These are phyloP conservation scores for Desmodus rotundus DNA, from an alignment of 2,113 vertebrate genomes.

Conservation along the genomic window DNA sequence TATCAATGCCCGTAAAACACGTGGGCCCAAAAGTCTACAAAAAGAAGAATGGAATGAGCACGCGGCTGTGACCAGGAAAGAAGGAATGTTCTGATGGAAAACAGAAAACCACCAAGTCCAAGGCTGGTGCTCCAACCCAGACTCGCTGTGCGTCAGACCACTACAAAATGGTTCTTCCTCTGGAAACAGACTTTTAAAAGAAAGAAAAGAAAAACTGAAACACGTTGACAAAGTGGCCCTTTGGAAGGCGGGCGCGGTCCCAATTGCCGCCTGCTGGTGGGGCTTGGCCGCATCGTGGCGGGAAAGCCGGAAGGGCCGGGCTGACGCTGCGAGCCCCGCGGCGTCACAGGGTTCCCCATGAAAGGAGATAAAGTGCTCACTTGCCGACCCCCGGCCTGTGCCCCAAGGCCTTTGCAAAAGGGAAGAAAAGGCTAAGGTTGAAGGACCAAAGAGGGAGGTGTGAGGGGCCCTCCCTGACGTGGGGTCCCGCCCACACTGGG, in stretches of 20 bases:
- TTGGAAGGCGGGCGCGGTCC: not conserved
- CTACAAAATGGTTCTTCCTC: conserved; percentile 53
- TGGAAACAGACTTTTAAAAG: conserved; percentile 51
- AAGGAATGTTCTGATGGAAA: conserved; percentile 80
- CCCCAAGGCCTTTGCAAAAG: conserved; percentile 43
- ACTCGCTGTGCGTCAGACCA: conserved; percentile 32
- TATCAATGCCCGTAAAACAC: conserved; percentile 83
- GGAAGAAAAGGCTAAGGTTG: conserved; percentile 31
- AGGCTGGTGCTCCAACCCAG: conserved; percentile 59
- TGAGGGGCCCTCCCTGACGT: not conserved
- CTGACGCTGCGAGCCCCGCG: not conserved
- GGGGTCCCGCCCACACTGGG: not conserved
- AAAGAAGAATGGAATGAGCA: conserved; percentile 85
- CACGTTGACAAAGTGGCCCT: conserved; percentile 20
- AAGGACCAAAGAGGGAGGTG: not conserved
- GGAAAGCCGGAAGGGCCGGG: not conserved
- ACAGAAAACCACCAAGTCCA: conserved; percentile 38
- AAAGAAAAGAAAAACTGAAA: conserved; percentile 45
- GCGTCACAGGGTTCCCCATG: not conserved
- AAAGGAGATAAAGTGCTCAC: conserved; percentile 65
- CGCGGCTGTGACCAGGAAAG: conserved; percentile 75
- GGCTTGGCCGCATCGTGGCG: conserved; percentile 18
- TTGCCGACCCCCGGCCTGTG: not conserved
- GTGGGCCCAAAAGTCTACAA: conserved; percentile 83
- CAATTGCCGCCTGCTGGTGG: conserved; percentile 64